These are phyloP conservation scores for Gadus chalcogrammus DNA, from an alignment of 2,113 vertebrate species.

Conservation along the genomic window DNA sequence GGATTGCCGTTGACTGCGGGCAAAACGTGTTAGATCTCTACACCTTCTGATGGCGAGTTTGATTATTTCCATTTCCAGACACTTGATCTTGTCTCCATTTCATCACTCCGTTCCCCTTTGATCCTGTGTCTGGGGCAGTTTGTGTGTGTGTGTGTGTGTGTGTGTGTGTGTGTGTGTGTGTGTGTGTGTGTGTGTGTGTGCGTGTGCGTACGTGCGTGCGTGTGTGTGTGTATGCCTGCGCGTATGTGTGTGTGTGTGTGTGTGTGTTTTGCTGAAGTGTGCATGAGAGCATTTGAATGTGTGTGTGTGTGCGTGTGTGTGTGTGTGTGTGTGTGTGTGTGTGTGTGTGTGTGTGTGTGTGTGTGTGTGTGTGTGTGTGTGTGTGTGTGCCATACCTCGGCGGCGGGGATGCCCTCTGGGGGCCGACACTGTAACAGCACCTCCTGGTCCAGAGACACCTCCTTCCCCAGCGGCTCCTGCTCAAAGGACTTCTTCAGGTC, in stretches of 20 bases:
- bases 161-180: not conserved
- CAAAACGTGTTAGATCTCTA: too few species aligned
- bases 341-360: too few species aligned
- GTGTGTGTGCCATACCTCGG: conserved; percentile 74
- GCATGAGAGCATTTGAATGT: too few species aligned
- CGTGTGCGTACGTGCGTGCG: not conserved
- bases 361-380: not conserved
- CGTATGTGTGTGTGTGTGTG: not conserved
- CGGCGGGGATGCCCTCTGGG: conserved; percentile 90
- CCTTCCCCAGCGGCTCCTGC: conserved; percentile 91
- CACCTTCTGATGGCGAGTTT: not conserved
- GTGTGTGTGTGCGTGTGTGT: too few species aligned
- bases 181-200: not conserved
- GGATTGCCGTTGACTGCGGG: not conserved
- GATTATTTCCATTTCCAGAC: conserved; percentile 26
- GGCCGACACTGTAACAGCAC: conserved; percentile 93
- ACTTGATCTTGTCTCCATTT: conserved; percentile 8
- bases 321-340: too few species aligned
- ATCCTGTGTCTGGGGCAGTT: not conserved
- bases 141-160: not conserved
- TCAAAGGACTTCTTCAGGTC: conserved; percentile 93
- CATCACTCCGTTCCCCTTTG: not conserved
- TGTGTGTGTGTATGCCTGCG: too few species aligned
- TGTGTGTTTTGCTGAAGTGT: too few species aligned
- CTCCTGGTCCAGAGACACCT: conserved; percentile 93